Evolutionary conservation across 2,113 vertebrate species (phyloP).

Genomic region (Callaeas wilsoni): DNA sequence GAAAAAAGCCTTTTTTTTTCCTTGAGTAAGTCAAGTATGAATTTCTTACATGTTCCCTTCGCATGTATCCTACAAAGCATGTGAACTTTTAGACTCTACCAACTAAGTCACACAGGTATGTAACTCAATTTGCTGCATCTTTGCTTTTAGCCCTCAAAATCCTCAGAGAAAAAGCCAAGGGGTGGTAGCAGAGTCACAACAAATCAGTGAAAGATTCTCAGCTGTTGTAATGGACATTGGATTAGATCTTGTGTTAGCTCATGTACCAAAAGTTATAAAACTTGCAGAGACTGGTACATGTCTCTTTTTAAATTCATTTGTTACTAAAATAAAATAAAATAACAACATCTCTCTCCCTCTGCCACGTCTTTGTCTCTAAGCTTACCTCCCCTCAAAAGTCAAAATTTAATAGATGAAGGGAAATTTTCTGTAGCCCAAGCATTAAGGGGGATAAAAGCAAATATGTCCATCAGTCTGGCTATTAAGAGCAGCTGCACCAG

Average conservation of each 20-base stretch:
- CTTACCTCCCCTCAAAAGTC: not conserved
- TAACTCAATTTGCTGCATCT: not conserved
- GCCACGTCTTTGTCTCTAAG: not conserved
- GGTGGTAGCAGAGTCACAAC: not conserved
- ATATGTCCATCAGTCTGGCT: slow-evolving; percentile 10
- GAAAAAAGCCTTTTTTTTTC: not conserved
- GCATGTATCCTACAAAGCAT: not conserved
- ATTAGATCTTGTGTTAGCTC: not conserved
- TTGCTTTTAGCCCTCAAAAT: not conserved
- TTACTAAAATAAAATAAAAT: not conserved
- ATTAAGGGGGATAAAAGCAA: slow-evolving; percentile 32
- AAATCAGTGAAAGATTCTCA: not conserved
- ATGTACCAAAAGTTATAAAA: not conserved
- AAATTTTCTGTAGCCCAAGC: not conserved
- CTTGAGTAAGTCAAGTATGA: not conserved
- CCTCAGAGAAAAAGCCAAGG: not conserved
- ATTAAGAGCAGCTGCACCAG: not conserved
- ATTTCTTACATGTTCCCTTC: not conserved
- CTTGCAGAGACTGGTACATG: not conserved
- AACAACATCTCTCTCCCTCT: not conserved
- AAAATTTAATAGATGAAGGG: not conserved
- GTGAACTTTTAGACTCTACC: not conserved
- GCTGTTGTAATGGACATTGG: not conserved
- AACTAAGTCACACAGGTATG: not conserved
- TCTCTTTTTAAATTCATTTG: not conserved